phyloP scores from a whole-genome alignment of 2,888 invertebrate genomes.

The Scelioninae gen. 1 region DNA sequence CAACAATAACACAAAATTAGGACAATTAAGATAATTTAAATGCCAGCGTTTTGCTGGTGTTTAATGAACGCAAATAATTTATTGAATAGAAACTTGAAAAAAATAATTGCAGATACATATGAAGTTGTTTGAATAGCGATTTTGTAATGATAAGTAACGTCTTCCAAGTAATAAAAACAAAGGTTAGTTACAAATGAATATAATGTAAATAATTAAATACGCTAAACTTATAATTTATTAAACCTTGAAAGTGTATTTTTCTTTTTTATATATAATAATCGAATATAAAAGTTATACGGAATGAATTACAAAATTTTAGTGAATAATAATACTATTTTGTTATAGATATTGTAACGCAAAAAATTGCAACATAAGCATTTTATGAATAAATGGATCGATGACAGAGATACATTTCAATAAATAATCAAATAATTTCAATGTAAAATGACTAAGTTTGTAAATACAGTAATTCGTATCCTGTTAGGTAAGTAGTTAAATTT shows the following conservation, averaged over 20 bases:
- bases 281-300: background rate
- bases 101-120: background rate
- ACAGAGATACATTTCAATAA: constrained; percentile 23
- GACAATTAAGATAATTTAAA: constrained; percentile 18
- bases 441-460: constrained; percentile 42
- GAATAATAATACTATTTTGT: background rate
- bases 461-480: constrained; percentile 19
- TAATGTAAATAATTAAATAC: background rate
- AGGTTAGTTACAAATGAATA: constrained; percentile 25
- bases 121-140: background rate
- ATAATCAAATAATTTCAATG: constrained; percentile 15
- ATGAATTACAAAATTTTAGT: background rate
- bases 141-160: constrained; percentile 13
- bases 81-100: no score
- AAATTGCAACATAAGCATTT: background rate
- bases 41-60: background rate
- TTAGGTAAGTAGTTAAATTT: constrained; percentile 21
- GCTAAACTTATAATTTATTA: background rate
- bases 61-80: background rate
- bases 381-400: constrained; percentile 18
- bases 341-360: constrained; percentile 18
- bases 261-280: background rate
- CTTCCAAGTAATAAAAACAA: constrained; percentile 17
- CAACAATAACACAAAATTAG: constrained; percentile 39
- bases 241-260: background rate